phyloP scores from a whole-genome alignment of 1,140 invertebrate species.

The Condylostylus longicornis region DNA sequence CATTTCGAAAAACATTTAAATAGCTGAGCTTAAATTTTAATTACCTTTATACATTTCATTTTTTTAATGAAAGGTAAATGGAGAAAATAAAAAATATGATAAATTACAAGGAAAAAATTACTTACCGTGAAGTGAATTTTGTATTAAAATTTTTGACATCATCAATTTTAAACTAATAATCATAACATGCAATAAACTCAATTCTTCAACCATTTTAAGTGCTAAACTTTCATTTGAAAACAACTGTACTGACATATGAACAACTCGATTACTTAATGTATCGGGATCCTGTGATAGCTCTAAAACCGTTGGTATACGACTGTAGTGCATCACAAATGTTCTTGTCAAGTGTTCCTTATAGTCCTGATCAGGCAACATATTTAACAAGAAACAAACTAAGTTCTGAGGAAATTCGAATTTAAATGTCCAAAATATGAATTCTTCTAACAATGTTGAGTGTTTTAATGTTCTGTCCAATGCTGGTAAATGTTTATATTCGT shows the following conservation, averaged over 20 bases:
- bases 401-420: slow-evolving; percentile 96
- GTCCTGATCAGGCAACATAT: slow-evolving; percentile 86
- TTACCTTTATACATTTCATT: neutral
- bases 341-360: slow-evolving; percentile 91
- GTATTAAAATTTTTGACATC: slow-evolving; percentile 81
- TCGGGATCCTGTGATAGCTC: slow-evolving; percentile 74
- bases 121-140: slow-evolving; percentile 70
- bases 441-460: slow-evolving; percentile 82
- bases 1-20: neutral
- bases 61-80: neutral
- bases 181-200: slow-evolving; percentile 85
- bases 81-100: slow-evolving; percentile 2
- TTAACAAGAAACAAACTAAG: slow-evolving; percentile 85
- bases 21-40: neutral
- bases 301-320: slow-evolving; percentile 79
- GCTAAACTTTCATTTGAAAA: slow-evolving; percentile 89
- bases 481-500: slow-evolving; percentile 63
- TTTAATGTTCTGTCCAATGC: slow-evolving; percentile 61
- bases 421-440: slow-evolving; percentile 95
- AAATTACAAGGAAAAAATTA: too few relatives aligned
- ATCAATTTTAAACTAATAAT: slow-evolving; percentile 84
- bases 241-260: slow-evolving; percentile 90
- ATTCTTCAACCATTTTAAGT: slow-evolving; percentile 73
- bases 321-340: slow-evolving; percentile 92
- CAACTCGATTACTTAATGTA: slow-evolving; percentile 83